Base-by-base conservation (phyloP, 2,888 invertebrate species). In the Andrena camellia region DNA sequence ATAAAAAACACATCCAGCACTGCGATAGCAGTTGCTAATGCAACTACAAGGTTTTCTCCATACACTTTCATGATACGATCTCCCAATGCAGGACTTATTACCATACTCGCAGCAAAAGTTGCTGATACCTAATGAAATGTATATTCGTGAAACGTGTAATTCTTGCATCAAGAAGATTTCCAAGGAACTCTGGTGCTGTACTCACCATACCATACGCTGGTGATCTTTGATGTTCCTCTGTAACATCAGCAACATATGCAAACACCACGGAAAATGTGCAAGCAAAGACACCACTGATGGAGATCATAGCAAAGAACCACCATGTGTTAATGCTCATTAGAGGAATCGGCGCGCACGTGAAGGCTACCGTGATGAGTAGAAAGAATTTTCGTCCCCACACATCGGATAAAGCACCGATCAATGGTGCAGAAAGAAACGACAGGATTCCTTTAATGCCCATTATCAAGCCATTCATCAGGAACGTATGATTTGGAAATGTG, bases 301-400 rank as follows among this genome's bases (percentile, higher is more conserved):
- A 99, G 95, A 99, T 98, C 97, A 99, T 98, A 80, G 99, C 99
- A 95, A 99, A 99, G 95, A 99, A 99, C 99, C 99, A 99, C 98
- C 98, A 99, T 67, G 99, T 99, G 95, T 99, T 99, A 94, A 99
- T 97, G 92, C 98, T 98, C 98, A 99, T 99, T 83, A 99, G 96
- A 73, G 99, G 99, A 94, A 99, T 99, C 71, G 99, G 99, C 90
- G 98, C 97, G 95, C 99, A 99, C 54, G 99, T 99, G 95, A 99
- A 99, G 95, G 99, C 98, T 92, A 99, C 99, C 69, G 99, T 99
- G 92, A 99, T 97, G 86, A 99, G 96, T 82, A 99, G 96, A 95
- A 99, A 99, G 94, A 99, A 97, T 95, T 99, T 99, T 90, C 99
- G 96, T 71, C 99, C 99, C 98, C 99, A 99, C 78, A 99, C 98